Conservation (phyloP, 2,797 vertebrate species). For the Phataginus tricuspis region DNA sequence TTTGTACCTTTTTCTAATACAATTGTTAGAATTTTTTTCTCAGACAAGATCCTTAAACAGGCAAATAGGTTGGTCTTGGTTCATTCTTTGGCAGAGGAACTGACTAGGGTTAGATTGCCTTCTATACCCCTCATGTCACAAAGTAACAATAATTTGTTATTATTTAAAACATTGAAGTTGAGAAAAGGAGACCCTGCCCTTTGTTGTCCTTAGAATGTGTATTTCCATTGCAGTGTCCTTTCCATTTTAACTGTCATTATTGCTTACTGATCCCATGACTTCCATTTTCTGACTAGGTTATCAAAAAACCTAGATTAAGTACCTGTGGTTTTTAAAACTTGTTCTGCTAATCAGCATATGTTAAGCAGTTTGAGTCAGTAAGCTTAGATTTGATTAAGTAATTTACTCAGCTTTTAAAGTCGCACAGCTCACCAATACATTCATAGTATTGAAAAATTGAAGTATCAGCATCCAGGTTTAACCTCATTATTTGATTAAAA, state of each 20-base stretch:
- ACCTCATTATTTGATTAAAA: constrained; percentile 33
- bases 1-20: constrained; percentile 30
- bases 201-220: neutral
- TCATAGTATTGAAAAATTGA: constrained; percentile 6
- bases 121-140: neutral
- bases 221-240: constrained; percentile 2
- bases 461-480: constrained; percentile 38
- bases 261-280: constrained; percentile 7
- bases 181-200: neutral
- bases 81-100: neutral
- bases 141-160: neutral
- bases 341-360: neutral
- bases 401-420: constrained; percentile 6
- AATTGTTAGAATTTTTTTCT: neutral
- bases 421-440: constrained; percentile 4
- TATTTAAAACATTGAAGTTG: neutral
- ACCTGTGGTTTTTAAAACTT: neutral
- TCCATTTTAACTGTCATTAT: constrained; percentile 10
- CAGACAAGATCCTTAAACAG: neutral
- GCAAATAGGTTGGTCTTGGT: neutral
- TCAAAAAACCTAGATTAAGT: constrained; percentile 14
- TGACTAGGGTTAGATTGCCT: neutral
- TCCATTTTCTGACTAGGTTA: constrained; percentile 35
- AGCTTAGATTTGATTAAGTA: constrained; percentile 50
- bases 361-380: neutral